Percentiles rank a stretch among this genome's conserved stretches.
Conservation (phyloP, 2,888 invertebrate species). For the Oligia latruncula region DNA sequence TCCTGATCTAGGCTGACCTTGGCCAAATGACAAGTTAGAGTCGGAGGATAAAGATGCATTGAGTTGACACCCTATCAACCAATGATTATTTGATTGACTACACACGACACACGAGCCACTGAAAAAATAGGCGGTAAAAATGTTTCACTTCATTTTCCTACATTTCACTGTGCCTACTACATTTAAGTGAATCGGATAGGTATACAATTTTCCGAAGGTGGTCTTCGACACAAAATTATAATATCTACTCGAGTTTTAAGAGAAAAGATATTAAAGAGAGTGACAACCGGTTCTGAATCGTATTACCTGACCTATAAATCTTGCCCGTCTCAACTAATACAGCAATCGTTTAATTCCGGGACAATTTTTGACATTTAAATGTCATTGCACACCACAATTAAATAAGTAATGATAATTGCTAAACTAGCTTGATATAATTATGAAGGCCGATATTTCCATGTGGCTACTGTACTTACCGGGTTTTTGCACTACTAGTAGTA, state of each 20-base stretch:
- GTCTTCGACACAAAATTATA: background rate
- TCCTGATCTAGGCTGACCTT: conserved; percentile 1
- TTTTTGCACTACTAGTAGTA: background rate
- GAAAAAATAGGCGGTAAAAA: background rate
- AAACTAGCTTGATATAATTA: conserved; percentile 65
- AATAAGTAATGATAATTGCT: conserved; percentile 45
- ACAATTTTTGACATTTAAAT: conserved; percentile 78
- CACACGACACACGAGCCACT: background rate
- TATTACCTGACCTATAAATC: conserved; percentile 26
- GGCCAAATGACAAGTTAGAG: conserved; percentile 3
- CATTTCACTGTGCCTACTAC: background rate
- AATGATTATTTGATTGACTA: background rate
- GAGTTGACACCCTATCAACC: background rate
- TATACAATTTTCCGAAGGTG: background rate
- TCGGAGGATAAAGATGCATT: background rate
- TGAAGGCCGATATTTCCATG: conserved; percentile 19
- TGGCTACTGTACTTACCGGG: background rate
- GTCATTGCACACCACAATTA: conserved; percentile 63
- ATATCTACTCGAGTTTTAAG: background rate
- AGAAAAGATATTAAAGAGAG: background rate
- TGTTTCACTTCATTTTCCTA: background rate
- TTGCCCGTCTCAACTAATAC: conserved; percentile 13
- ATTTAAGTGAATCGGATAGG: background rate
- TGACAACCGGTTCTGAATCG: background rate
- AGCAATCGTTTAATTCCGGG: conserved; percentile 65